Conservation (phyloP, 2,797 vertebrate species). For the Bucorvus abyssinicus region DNA sequence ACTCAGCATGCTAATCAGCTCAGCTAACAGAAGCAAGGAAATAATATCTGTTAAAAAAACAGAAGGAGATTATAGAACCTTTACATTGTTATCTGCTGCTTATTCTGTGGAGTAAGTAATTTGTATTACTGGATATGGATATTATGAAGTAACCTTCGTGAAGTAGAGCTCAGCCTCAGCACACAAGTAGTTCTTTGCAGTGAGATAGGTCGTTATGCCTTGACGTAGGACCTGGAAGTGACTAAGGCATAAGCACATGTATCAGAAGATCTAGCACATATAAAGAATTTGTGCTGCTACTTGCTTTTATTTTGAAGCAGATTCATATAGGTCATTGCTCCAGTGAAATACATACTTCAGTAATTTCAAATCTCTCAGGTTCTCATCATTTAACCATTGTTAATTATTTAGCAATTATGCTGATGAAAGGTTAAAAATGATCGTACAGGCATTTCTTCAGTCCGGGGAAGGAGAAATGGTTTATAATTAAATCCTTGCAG, state of each 20-base stretch:
- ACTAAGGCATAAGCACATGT: background rate
- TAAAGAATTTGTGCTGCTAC: background rate
- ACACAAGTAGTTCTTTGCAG: background rate
- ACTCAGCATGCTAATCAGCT: background rate
- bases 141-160: background rate
- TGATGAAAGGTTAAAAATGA: constrained; percentile 74
- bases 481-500: constrained; percentile 66
- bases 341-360: constrained; percentile 39
- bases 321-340: constrained; percentile 40
- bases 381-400: constrained; percentile 64
- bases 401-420: constrained; percentile 73
- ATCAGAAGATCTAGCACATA: background rate
- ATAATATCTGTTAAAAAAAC: background rate
- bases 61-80: background rate
- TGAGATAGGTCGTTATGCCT: background rate
- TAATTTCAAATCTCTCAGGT: constrained; percentile 64
- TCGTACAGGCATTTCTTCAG: constrained; percentile 58
- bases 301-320: constrained; percentile 51
- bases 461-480: constrained; percentile 29
- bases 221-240: background rate
- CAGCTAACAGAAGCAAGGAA: background rate
- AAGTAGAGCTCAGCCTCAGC: background rate
- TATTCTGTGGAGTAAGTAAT: constrained; percentile 4
- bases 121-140: background rate
- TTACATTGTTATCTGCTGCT: background rate